Base-by-base conservation (phyloP, 2,888 invertebrate genomes). In the Mythimna vitellina region DNA sequence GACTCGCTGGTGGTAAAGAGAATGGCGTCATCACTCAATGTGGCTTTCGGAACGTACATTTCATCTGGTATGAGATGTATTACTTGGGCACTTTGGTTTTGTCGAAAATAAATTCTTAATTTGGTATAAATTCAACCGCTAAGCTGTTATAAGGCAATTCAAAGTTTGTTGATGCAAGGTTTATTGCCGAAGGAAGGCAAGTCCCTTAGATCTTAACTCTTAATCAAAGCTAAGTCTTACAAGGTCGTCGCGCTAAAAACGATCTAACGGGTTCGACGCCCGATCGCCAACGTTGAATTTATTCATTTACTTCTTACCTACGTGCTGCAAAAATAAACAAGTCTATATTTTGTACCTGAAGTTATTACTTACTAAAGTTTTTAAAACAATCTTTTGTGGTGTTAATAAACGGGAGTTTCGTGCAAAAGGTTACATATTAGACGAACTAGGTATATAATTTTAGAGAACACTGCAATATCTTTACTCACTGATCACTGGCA, bases 161-260 rank as follows among this genome's bases (percentile, higher is more conserved):
- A n/a, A 29, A 20, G n/a, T 65, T 64, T 29, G 22, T 66, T 57
- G 35, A 22, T 14, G 12, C 1, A 65, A 49, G 53, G 53, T 54
- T 72, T 70, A 54, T 10, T 35, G 62, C 58, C 35, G 17, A 68
- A 76, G 60, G 61, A 56, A 53, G 73, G 53, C 58, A 65, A 71
- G 56, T 73, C 61, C 38, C 51, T 75, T 65, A 58, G 53, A 78
- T 73, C 61, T 73, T 73, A 81, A 82, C 65, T 80, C 70, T 71
- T 84, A 81, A 83, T 78, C 80, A 74, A 76, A 83, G 74, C 75
- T 75, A 73, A 86, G 81, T 84, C 87, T 88, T 83, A 82, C 93
- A 94, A 95, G 94, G 94, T 94, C 94, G 92, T 91, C 90, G 94
- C 88, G 95, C 95, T 92, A 92, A 94, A 93, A 94, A 93, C 91